These are phyloP conservation scores for Apolygus lucorum DNA, from an alignment of 1,140 invertebrate genomes.

Conservation along the genomic window DNA sequence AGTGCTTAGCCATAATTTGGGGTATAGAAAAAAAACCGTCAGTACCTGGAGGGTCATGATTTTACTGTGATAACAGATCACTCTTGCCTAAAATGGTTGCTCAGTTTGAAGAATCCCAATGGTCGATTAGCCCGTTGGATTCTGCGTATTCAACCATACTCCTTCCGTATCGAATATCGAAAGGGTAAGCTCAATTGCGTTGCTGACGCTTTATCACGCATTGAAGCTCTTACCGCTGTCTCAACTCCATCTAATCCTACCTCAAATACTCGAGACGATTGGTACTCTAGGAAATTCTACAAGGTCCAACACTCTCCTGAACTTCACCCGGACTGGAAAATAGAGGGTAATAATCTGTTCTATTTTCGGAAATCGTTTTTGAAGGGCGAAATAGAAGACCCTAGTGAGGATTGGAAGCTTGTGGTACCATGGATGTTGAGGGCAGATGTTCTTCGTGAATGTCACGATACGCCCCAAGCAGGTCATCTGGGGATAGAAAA, in stretches of 20 bases:
- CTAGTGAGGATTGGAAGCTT: too few relatives aligned
- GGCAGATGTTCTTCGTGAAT: constrained; percentile 28
- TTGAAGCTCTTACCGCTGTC: too few relatives aligned
- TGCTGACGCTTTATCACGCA: not conserved
- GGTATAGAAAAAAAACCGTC: constrained; percentile 38
- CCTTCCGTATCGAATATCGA: not conserved
- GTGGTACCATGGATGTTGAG: not conserved
- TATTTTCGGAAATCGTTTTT: not conserved
- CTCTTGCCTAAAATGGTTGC: too few relatives aligned
- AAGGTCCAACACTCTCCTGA: not conserved
- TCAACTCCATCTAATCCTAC: too few relatives aligned
- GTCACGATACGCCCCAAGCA: constrained; percentile 30
- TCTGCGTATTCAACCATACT: constrained; percentile 33
- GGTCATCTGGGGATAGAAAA: constrained; percentile 34
- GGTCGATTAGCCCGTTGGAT: constrained; percentile 38
- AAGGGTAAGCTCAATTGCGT: too few relatives aligned
- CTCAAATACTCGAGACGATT: too few relatives aligned
- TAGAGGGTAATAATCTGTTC: not conserved
- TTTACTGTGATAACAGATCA: too few relatives aligned
- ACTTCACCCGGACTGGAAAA: not conserved
- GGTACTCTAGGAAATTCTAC: not conserved
- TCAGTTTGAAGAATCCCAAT: constrained; percentile 39
- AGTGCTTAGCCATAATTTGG: constrained; percentile 41
- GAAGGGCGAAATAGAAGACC: not conserved
- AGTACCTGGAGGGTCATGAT: constrained; percentile 34